Conservation (phyloP, 2,888 invertebrate species). For the Tachina grossa region DNA sequence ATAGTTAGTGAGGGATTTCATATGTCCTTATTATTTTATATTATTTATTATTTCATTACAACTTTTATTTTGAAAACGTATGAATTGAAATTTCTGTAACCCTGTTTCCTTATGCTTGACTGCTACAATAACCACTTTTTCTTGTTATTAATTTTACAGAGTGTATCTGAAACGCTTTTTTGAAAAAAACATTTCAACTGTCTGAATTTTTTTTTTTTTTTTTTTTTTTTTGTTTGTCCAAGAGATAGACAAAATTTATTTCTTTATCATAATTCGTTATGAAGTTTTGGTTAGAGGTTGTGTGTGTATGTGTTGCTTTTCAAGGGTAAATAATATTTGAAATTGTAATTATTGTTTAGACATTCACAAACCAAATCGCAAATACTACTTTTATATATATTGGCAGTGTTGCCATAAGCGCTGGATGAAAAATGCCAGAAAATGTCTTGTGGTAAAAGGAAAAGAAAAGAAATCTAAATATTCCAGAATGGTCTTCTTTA, state of each 20-base stretch:
- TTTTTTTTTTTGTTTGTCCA: no score
- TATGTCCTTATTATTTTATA: neutral
- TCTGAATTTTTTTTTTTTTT: conserved; percentile 58
- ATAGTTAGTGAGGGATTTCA: neutral
- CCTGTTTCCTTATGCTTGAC: conserved; percentile 39
- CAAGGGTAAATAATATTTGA: conserved; percentile 73
- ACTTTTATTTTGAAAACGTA: conserved; percentile 5
- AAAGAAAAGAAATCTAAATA: no score
- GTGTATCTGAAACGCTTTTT: neutral
- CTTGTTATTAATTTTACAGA: conserved; percentile 33
- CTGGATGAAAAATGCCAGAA: no score
- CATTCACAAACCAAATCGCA: neutral
- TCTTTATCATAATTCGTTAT: conserved; percentile 60
- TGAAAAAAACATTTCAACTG: conserved; percentile 19
- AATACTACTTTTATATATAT: neutral
- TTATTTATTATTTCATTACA: neutral
- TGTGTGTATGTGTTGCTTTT: conserved; percentile 30
- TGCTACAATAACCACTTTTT: conserved; percentile 44
- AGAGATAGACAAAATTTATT: conserved; percentile 45
- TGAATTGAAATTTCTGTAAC: conserved; percentile 54
- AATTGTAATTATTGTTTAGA: conserved; percentile 73
- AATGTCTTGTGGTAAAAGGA: no score
- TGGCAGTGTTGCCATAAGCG: no score
- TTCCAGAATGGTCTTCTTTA: no score
- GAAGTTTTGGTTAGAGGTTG: neutral